phyloP scores from a whole-genome alignment of 2,113 vertebrate genomes.

The Vulpes lagopus region DNA sequence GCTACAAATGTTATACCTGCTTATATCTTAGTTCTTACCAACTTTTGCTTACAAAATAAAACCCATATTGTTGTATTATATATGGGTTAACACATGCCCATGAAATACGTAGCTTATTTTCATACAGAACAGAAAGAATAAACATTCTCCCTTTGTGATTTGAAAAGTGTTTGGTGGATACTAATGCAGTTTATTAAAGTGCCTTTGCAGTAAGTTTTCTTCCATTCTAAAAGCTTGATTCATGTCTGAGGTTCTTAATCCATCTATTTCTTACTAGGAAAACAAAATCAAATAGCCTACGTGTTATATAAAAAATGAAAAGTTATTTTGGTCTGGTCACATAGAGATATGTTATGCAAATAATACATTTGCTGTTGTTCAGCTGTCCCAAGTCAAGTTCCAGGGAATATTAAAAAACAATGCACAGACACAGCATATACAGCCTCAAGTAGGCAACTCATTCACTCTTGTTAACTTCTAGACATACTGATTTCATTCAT shows the following conservation, averaged over 20 bases:
- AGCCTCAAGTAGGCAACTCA: background rate
- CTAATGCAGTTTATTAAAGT: background rate
- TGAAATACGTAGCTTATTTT: background rate
- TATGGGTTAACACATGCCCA: background rate
- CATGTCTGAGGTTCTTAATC: background rate
- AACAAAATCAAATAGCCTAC: no score
- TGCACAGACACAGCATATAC: background rate
- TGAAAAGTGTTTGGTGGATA: background rate
- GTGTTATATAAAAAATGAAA: no score
- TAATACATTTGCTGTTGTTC: background rate
- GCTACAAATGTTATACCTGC: background rate
- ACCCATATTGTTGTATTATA: background rate
- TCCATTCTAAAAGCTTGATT: background rate
- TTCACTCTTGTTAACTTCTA: background rate
- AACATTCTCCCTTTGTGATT: background rate
- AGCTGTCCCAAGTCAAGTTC: background rate
- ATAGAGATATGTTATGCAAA: background rate
- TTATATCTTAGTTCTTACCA: background rate
- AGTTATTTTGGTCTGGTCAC: no score
- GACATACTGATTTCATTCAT: background rate
- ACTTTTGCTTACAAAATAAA: background rate
- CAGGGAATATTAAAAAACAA: background rate
- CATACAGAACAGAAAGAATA: background rate
- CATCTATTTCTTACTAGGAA: no score
- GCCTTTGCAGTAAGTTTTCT: background rate